Percentiles rank a stretch among this genome's conserved stretches.
phyloP scores from a whole-genome alignment of 2,888 invertebrate genomes.

The Melanostoma mellinum region DNA sequence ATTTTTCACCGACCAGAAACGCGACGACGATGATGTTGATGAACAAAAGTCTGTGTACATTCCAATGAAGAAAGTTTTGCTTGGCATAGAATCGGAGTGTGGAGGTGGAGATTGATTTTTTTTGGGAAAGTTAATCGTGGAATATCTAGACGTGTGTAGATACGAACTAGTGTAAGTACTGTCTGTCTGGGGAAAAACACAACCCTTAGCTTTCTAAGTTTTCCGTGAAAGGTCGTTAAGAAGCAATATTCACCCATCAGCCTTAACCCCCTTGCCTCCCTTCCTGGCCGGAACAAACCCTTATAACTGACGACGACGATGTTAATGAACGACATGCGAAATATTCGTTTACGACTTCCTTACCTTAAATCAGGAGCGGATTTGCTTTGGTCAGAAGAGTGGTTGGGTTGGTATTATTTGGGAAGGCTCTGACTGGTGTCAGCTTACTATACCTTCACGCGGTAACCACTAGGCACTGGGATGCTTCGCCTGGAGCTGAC shows the following conservation, averaged over 20 bases:
- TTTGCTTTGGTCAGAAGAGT: background rate
- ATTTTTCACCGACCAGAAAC: slow-evolving; percentile 24
- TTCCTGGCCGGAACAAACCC: slow-evolving; percentile 3
- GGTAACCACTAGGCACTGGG: too few species aligned
- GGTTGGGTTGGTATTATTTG: too few species aligned
- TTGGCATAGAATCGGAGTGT: background rate
- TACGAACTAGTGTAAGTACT: background rate
- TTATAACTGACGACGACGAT: slow-evolving; percentile 30
- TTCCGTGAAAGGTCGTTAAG: slow-evolving; percentile 49
- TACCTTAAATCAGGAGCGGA: slow-evolving; percentile 26
- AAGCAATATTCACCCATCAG: slow-evolving; percentile 52
- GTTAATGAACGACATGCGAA: slow-evolving; percentile 71
- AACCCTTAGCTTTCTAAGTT: slow-evolving; percentile 38
- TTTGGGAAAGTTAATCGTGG: slow-evolving; percentile 1
- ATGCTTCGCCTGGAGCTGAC: too few species aligned
- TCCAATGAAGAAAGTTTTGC: slow-evolving; percentile 26
- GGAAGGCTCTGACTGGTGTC: too few species aligned
- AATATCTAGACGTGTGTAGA: background rate
- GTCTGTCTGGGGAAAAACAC: slow-evolving; percentile 37
- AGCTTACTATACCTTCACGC: too few species aligned
- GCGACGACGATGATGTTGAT: slow-evolving; percentile 9
- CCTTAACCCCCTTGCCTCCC: slow-evolving; percentile 1
- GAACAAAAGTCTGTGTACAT: slow-evolving; percentile 23
- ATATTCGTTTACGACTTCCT: slow-evolving; percentile 65
- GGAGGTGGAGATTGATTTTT: slow-evolving; percentile 20